Evolutionary conservation across 2,888 invertebrate genomes (phyloP), one percentile per base, ranked within the genome.

Genomic region (Pharmacophagus antenor): DNA sequence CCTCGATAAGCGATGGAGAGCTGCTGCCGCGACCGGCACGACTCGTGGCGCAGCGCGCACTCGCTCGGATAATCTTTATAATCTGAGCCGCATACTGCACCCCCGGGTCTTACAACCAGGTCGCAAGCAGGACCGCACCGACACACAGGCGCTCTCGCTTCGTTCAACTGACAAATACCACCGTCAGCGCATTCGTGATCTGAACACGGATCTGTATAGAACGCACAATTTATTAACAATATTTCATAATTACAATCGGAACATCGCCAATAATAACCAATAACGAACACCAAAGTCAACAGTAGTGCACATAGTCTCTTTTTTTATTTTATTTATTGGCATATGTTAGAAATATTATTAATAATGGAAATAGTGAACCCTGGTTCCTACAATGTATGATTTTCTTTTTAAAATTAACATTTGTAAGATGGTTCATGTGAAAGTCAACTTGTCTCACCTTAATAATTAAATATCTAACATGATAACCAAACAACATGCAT

Each of bases 91-190:
- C 95, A 95, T 56, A 95, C 92, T 2, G 95, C 95, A 0, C 88
- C 84, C 0, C 87, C 86, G 8, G 95, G 93, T 48, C 93, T 91
- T 70, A 95, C 94, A 70, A 95, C 92, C 68, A 96, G 92, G 56
- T 95, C 94, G 73, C 96, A 95, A 52, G 93, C 92, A 67, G 95
- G 95, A 59, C 95, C 95, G 80, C 97, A 97, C 62, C 93, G 93
- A 80, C 97, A 97, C 46, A 92, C 92, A 0, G 97, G 95, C 66
- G 94, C 93, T 49, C 97, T 92, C 56, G 94, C 92, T 69, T 93
- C 93, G 83, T 96, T 95, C 82, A 97, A 88, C 81, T 95, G 96
- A 85, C 97, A 97, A 62, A 96, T 92, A 77, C 96, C 95, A 27
- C 95, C 95, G 66, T 94, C 93, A 25, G 93, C 91, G 84, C 97